Evolutionary conservation across 2,888 invertebrate species (phyloP).

Genomic region (Apotomis turbidana): DNA sequence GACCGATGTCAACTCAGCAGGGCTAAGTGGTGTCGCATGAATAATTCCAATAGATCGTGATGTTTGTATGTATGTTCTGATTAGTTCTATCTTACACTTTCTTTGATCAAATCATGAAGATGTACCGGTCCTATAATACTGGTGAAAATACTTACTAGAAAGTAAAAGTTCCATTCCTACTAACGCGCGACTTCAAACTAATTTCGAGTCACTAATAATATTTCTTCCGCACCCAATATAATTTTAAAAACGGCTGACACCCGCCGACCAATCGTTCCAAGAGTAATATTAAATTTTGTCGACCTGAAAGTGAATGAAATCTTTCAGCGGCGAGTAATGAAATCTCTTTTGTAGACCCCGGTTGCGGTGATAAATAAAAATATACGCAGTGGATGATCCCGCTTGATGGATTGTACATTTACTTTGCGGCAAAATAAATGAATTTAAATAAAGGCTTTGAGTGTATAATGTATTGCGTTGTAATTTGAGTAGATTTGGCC

Average conservation of each 20-base stretch:
- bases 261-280: constrained; percentile 7
- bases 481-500: not conserved
- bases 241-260: constrained; percentile 23
- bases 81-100: no score
- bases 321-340: constrained; percentile 43
- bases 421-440: constrained; percentile 43
- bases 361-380: constrained; percentile 55
- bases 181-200: not conserved
- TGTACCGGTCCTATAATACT: no score
- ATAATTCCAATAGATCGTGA: no score
- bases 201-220: not conserved
- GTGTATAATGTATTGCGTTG: constrained; percentile 2
- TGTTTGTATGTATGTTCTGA: no score
- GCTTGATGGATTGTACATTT: constrained; percentile 59
- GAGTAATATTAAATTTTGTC: constrained; percentile 32
- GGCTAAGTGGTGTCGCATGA: no score
- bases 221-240: constrained; percentile 1
- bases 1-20: no score
- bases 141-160: no score
- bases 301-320: constrained; percentile 40
- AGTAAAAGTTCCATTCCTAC: no score
- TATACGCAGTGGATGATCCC: constrained; percentile 58
- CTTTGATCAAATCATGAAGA: no score
- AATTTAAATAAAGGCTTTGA: constrained; percentile 12
- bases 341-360: constrained; percentile 28